Conservation (phyloP, 2,888 invertebrate species). For the Sicus ferrugineus region DNA sequence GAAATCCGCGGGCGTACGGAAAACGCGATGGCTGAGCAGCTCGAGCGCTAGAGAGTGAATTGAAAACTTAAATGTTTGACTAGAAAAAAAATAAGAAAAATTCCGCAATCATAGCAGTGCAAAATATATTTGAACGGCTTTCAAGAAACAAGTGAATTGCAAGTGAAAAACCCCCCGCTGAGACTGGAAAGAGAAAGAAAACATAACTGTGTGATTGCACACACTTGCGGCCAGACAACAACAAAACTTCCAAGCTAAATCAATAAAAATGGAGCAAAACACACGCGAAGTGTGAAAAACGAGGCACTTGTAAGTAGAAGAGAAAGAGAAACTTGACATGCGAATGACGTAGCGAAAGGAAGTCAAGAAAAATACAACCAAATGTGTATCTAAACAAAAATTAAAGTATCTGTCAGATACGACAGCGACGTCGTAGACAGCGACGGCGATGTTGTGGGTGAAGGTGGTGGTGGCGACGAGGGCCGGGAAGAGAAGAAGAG, state of each 20-base stretch:
- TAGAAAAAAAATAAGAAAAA: neutral
- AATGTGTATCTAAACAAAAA: constrained; percentile 35
- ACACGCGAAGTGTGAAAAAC: neutral
- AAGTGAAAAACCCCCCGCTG: constrained; percentile 1
- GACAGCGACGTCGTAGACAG: neutral
- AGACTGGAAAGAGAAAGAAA: constrained; percentile 6
- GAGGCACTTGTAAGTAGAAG: constrained; percentile 14
- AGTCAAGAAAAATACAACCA: constrained; percentile 4
- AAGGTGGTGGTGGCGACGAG: neutral
- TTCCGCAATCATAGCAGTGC: too few species aligned
- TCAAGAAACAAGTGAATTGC: neutral
- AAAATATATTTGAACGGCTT: too few species aligned
- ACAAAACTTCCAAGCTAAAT: constrained; percentile 20
- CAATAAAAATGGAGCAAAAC: constrained; percentile 17
- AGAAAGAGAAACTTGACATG: neutral
- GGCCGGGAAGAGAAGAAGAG: neutral
- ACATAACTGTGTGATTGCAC: neutral
- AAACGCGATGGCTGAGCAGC: constrained; percentile 6
- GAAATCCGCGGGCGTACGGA: constrained; percentile 1
- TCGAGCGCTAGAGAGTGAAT: constrained; percentile 23
- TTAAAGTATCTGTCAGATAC: constrained; percentile 23
- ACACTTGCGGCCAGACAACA: constrained; percentile 17
- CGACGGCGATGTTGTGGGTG: neutral
- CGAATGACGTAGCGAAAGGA: neutral
- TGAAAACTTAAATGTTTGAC: neutral